Evolutionary conservation across 53 echinoderm and acorn worm genomes (phyloP).

Genomic region (Arbacia lixula): DNA sequence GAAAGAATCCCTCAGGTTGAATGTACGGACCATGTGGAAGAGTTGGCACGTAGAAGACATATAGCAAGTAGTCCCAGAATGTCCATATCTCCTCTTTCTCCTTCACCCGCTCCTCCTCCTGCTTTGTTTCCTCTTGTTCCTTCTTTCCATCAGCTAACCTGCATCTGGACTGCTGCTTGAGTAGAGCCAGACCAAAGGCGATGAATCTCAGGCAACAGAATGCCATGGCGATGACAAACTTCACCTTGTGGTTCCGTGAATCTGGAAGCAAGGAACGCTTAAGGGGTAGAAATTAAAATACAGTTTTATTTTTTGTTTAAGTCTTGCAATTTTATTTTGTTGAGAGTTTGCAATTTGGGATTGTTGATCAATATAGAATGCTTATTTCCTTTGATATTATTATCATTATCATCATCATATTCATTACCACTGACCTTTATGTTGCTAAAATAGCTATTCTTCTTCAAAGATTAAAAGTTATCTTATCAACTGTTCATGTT

Average conservation of each 20-base stretch:
- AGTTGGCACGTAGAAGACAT: conserved; percentile 84
- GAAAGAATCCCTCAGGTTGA: conserved; percentile 19
- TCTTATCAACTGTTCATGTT: no score
- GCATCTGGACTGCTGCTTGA: conserved; percentile 2
- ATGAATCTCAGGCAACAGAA: conserved; percentile 47
- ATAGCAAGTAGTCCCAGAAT: conserved; percentile 73
- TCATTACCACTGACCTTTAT: no score
- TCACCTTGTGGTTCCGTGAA: neutral
- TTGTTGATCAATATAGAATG: no score
- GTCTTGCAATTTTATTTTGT: no score
- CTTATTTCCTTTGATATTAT: no score
- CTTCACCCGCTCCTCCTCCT: neutral
- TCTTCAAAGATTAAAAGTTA: no score
- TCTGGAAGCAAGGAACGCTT: conserved; percentile 4
- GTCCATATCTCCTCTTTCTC: conserved; percentile 27
- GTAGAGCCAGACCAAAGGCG: conserved; percentile 14
- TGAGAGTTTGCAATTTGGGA: no score
- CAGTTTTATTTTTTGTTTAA: no score
- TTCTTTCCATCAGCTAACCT: neutral
- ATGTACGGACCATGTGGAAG: conserved; percentile 34
- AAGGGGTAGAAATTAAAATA: neutral
- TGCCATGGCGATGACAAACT: conserved; percentile 33
- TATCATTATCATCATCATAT: no score
- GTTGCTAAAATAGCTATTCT: no score
- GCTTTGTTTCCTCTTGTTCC: neutral